Conservation (phyloP, 2,797 vertebrate genomes). For the Emydoidea blandingii region DNA sequence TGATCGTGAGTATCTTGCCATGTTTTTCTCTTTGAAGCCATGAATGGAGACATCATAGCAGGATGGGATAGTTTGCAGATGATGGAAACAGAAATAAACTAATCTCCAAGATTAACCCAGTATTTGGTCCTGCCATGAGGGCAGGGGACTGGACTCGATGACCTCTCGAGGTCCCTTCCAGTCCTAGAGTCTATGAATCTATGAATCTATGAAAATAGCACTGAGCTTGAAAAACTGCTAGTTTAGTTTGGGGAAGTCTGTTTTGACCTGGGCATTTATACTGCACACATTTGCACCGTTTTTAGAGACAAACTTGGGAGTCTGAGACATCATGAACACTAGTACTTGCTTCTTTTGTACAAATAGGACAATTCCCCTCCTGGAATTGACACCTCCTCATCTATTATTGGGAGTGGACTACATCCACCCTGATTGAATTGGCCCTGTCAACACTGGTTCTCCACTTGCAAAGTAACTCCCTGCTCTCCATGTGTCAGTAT, state of each 20-base stretch:
- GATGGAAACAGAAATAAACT: neutral
- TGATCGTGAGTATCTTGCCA: neutral
- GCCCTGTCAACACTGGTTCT: too few relatives aligned
- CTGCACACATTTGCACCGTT: neutral
- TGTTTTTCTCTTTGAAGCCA: neutral
- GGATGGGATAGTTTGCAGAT: neutral
- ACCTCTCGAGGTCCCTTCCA: too few relatives aligned
- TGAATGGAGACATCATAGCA: neutral
- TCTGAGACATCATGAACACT: neutral
- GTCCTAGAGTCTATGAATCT: too few relatives aligned
- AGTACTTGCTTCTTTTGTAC: constrained; percentile 16
- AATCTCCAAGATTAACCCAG: neutral
- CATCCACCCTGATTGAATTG: too few relatives aligned
- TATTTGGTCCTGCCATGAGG: too few relatives aligned
- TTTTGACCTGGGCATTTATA: neutral
- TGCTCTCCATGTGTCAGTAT: too few relatives aligned
- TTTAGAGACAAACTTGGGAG: neutral
- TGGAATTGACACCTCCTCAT: too few relatives aligned
- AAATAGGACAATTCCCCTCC: neutral
- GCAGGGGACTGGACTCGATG: too few relatives aligned
- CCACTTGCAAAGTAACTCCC: too few relatives aligned
- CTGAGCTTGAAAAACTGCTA: neutral
- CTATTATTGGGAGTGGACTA: too few relatives aligned
- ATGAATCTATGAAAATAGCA: neutral
- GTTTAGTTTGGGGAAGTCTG: neutral